These are phyloP conservation scores for Syngnathus rostellatus DNA, from an alignment of 2,797 vertebrate genomes.

Conservation along the genomic window DNA sequence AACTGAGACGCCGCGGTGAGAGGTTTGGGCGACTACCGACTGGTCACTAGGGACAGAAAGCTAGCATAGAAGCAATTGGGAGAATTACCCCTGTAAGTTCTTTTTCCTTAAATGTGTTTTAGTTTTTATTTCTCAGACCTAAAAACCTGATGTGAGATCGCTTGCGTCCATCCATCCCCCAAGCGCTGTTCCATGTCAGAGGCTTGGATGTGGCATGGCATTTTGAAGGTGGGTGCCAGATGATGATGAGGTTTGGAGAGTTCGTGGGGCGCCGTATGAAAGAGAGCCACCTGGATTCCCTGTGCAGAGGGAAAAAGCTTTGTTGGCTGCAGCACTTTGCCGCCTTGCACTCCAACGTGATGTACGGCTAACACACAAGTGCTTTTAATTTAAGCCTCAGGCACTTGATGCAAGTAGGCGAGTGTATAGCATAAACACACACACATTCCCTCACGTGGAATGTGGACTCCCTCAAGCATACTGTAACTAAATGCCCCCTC, in stretches of 20 bases:
- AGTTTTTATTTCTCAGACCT: no score
- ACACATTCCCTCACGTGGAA: slow-evolving; percentile 5
- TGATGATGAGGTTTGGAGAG: slow-evolving; percentile 58
- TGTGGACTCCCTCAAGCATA: slow-evolving; percentile 38
- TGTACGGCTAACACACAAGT: neutral
- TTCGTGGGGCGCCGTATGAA: slow-evolving; percentile 55
- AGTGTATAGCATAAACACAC: neutral
- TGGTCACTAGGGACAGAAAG: no score
- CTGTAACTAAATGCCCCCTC: slow-evolving; percentile 29
- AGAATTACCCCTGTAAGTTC: no score
- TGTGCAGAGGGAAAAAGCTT: slow-evolving; percentile 19
- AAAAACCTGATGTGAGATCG: no score
- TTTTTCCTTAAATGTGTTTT: no score
- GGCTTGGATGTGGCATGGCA: slow-evolving; percentile 22
- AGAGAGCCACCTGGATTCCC: slow-evolving; percentile 64
- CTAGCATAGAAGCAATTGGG: no score
- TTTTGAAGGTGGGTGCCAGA: slow-evolving; percentile 56
- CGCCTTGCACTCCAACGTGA: neutral
- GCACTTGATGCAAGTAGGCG: slow-evolving; percentile 16
- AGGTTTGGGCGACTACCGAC: no score
- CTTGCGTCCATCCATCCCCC: slow-evolving; percentile 13
- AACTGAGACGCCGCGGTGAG: slow-evolving; percentile 9
- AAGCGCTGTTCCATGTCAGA: slow-evolving; percentile 27
- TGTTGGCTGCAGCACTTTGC: slow-evolving; percentile 1
- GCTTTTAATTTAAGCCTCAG: slow-evolving; percentile 9